These are phyloP conservation scores for Dissostichus mawsoni DNA, from an alignment of 2,113 vertebrate genomes.

Conservation along the genomic window DNA sequence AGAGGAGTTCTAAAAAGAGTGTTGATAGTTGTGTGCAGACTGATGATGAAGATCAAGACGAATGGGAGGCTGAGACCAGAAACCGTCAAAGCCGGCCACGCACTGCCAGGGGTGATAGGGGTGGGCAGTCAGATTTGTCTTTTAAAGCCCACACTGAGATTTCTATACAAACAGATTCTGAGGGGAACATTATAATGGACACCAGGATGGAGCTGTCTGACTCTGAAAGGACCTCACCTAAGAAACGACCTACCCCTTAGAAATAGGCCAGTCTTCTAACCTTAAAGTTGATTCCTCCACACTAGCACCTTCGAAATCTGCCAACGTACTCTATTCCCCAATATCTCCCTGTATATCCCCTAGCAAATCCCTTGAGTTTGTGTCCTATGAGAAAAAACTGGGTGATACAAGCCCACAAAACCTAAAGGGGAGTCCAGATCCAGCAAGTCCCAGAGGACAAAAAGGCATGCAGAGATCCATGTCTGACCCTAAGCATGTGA, in stretches of 20 bases:
- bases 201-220: conserved; percentile 95
- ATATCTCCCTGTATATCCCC: conserved; percentile 95
- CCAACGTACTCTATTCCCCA: conserved; percentile 97
- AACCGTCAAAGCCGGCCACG: conserved; percentile 90
- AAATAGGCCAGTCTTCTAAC: conserved; percentile 92
- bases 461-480: conserved; percentile 96
- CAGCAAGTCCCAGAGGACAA: conserved; percentile 89
- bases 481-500: conserved; percentile 97
- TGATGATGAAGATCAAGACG: conserved; percentile 98
- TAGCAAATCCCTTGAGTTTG: conserved; percentile 96
- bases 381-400: conserved; percentile 94
- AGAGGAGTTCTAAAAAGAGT: conserved; percentile 89
- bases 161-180: conserved; percentile 96
- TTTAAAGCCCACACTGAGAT: conserved; percentile 97
- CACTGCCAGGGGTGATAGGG: conserved; percentile 88
- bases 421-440: conserved; percentile 87
- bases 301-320: conserved; percentile 94
- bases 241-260: conserved; percentile 95
- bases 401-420: conserved; percentile 94
- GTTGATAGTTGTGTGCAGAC: conserved; percentile 98
- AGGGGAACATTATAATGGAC: conserved; percentile 92
- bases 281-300: conserved; percentile 90
- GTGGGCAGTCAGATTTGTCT: conserved; percentile 89
- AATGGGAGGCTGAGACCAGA: conserved; percentile 91
- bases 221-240: conserved; percentile 91